Base-by-base conservation (phyloP, 2,888 invertebrate genomes). In the Sesia apiformis region DNA sequence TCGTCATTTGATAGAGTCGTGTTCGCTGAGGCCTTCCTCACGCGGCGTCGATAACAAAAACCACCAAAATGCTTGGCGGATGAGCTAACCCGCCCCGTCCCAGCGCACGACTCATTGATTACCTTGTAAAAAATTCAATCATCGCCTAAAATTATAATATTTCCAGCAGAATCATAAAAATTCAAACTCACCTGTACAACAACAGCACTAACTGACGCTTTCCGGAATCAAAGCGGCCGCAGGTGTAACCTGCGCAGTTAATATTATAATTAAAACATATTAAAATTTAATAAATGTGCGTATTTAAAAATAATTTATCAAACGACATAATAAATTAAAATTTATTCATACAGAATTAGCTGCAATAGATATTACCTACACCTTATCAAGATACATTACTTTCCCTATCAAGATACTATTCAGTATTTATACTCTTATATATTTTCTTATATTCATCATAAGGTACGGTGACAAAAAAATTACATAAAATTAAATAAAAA, bases 11-110 rank as follows among this genome's bases (percentile, higher is more conserved):
- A 75, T 76, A 72, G 66, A 78, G 66, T 87, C 88, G 88, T 88
- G 88, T 79, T 70, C 70, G 61, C 68, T 60, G 78, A 83, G 87
- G 79, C 87, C 88, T 88, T 87, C 86, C 80, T 72, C 74, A 65
- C 66, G 66, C 74, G 65, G 67, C 72, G 70, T 68, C 66, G 64
- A 70, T 72, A 81, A 86, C 83, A 88, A 87, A 88, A 88, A 88
- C 83, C 78, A 81, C 83, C 84, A 78, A 84, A 85, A 86, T 82
- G 81, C 77, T 79, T 81, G 68, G 72, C 82, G 81, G 85, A 87
- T 88, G 87, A 88, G 85, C 85, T 86, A 87, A 87, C 86, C 78
- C 79, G 80, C 81, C 81, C 85, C 80, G 78, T 77, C 76, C 78
- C 64, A 76, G 68, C 72, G 81, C 86, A 87, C 87, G 87, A 88